Evolutionary conservation across 2,888 invertebrate species (phyloP), one percentile per base, ranked within the genome.

Genomic region (Pyrochroa serraticornis): DNA sequence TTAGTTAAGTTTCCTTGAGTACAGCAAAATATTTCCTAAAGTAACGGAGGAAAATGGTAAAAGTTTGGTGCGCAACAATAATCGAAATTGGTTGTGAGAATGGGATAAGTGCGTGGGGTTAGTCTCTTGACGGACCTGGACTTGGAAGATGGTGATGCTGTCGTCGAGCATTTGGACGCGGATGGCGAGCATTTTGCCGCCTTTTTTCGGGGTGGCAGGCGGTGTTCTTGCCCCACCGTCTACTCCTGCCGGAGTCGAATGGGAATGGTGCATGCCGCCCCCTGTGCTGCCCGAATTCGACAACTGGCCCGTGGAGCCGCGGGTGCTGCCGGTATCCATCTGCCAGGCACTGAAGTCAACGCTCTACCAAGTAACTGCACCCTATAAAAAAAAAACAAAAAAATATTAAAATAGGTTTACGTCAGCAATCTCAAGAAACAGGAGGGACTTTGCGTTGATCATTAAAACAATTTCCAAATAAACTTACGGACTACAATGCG

Each of bases 141-240:
- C 90, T 87, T 94, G 93, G 81, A 94, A 94, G 85, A 93, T 90
- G 69, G 93, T 93, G 76, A 92, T 84, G 48, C 90, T 87, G 80
- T 94, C 94, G 78, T 94, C 93, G 67, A 94, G 82, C 93, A 93
- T 93, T 81, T 92, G 92, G 52, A 94, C 90, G 68, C 92, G 83
- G 63, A 93, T 89, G 50, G 92, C 92, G 63, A 94, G 84, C 88
- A 94, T 93, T 81, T 94, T 94, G 76, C 93, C 93, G 70, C 88
- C 88, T 74, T 91, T 92, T 72, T 91, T 87, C 51, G 90, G 91
- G 67, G 92, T 91, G 66, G 90, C 84, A 48, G 91, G 90, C 58
- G 90, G 90, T 64, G 92, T 91, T 62, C 90, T 84, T 39, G 73
- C 82, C 62, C 87, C 88, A 66, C 88, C 87, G 81, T 92, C 92